Evolutionary conservation across 1,140 invertebrate species (phyloP), one percentile per base, ranked within the genome.

Genomic region (Maconellicoccus hirsutus): DNA sequence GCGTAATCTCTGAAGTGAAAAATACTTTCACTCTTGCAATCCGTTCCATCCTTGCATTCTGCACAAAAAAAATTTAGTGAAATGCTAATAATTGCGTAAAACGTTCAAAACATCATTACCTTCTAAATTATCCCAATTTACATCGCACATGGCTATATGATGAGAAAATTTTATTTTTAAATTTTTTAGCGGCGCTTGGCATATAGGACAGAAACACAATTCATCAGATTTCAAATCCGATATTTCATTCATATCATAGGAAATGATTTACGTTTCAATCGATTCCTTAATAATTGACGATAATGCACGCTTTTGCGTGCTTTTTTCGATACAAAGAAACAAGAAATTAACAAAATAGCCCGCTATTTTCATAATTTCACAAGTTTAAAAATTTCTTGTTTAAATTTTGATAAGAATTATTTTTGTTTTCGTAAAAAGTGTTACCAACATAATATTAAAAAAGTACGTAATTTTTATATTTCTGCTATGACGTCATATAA

Each of bases 1-100:
- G 70, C 42, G 63, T 59, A 75, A 27, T 75, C 75, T 52, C 75
- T 72, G 63, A 74, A 75, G 42, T 75, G 75, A 33, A 73, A 73
- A 23, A 75, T 69, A 69, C 69, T 74, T 16, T 70, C 52, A 70
- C 38, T 73, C 1, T 70, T 22, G 70, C 75, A 75, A 0, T 70
- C n/a, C 14, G 61, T 63, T 2, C 75, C 75, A n/a, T 38, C 21
- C 12, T 59, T 71, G 71, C 75, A 75, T 70, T 75, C 75, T 75
- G 72, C 42, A 52, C 42, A 52, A 52, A 52, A 16, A 69, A 75
- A 75, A 70, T 70, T 61, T 7, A 69, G 63, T 12, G 26, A 29
- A 22, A 12, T 69, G 23, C n/a, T n/a, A n/a, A n/a, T n/a, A n/a
- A n/a, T n/a, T n/a, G n/a, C n/a, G n/a, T n/a, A n/a, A n/a, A 23